Conservation (phyloP, 2,113 vertebrate species). For the Lynx canadensis region DNA sequence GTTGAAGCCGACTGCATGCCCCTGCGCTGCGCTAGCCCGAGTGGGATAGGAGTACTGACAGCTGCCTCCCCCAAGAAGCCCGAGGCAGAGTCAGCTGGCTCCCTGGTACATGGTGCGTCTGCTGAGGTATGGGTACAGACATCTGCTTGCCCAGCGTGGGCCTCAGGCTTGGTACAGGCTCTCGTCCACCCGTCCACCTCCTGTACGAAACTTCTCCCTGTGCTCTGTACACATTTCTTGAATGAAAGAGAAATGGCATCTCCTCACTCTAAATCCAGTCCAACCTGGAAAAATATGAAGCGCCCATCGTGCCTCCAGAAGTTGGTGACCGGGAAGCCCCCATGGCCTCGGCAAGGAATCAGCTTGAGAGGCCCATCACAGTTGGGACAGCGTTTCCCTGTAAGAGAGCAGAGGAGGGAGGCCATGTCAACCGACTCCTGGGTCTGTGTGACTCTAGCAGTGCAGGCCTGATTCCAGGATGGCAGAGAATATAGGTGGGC, state of each 20-base stretch:
- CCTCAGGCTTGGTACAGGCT: not conserved
- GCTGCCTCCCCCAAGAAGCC: fast-evolving
- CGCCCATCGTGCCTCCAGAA: conserved; percentile 91
- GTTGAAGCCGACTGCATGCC: not conserved
- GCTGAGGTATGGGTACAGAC: not conserved
- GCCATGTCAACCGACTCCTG: too few relatives aligned
- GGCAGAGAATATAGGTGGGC: too few relatives aligned
- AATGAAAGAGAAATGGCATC: not conserved
- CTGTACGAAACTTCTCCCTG: fast-evolving
- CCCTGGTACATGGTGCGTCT: not conserved
- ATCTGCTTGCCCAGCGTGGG: not conserved
- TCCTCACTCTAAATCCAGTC: not conserved
- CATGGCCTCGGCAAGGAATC: conserved; percentile 88
- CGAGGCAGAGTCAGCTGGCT: not conserved
- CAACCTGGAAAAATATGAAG: conserved; percentile 91
- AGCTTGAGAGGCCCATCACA: conserved; percentile 86
- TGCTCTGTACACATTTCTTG: not conserved
- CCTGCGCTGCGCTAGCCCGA: too few relatives aligned
- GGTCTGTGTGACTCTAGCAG: too few relatives aligned
- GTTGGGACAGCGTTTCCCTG: conserved; percentile 89
- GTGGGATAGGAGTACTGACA: fast-evolving
- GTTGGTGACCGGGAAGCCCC: conserved; percentile 91
- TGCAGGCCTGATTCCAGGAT: not conserved
- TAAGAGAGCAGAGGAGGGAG: conserved; percentile 14
- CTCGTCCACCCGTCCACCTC: not conserved